phyloP scores from a whole-genome alignment of 2,888 invertebrate species.

The Leucoma salicis region DNA sequence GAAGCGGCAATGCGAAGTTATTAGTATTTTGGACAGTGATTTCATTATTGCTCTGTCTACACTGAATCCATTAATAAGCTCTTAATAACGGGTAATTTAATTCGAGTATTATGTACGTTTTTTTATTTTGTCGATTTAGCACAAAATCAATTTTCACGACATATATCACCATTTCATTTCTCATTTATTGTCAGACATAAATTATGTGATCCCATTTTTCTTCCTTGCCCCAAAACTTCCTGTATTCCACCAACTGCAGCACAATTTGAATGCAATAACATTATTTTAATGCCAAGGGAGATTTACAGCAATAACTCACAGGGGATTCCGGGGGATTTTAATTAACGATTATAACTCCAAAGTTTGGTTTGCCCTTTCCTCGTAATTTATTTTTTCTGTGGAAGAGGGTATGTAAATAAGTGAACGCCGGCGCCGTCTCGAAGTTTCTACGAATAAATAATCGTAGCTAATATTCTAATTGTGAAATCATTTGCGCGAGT shows the following conservation, averaged over 20 bases:
- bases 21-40: too few relatives aligned
- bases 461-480: background rate
- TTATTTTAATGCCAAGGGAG: slow-evolving; percentile 40
- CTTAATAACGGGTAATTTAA: too few relatives aligned
- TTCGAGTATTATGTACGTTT: too few relatives aligned
- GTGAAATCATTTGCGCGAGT: background rate
- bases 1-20: too few relatives aligned
- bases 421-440: background rate
- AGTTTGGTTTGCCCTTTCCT: slow-evolving; percentile 42
- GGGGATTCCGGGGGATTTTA: slow-evolving; percentile 49
- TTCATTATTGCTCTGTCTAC: too few relatives aligned
- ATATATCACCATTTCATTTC: too few relatives aligned
- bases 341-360: slow-evolving; percentile 57
- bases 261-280: slow-evolving; percentile 34
- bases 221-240: slow-evolving; percentile 13
- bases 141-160: too few relatives aligned
- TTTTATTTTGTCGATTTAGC: too few relatives aligned
- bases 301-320: slow-evolving; percentile 48
- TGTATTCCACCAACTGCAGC: slow-evolving; percentile 27
- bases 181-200: background rate
- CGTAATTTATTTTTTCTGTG: slow-evolving; percentile 24
- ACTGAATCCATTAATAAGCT: too few relatives aligned
- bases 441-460: slow-evolving; percentile 8
- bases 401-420: slow-evolving; percentile 17
- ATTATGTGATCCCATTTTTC: background rate